These are phyloP conservation scores for Chionis minor DNA, from an alignment of 2,113 vertebrate species.

Conservation along the genomic window DNA sequence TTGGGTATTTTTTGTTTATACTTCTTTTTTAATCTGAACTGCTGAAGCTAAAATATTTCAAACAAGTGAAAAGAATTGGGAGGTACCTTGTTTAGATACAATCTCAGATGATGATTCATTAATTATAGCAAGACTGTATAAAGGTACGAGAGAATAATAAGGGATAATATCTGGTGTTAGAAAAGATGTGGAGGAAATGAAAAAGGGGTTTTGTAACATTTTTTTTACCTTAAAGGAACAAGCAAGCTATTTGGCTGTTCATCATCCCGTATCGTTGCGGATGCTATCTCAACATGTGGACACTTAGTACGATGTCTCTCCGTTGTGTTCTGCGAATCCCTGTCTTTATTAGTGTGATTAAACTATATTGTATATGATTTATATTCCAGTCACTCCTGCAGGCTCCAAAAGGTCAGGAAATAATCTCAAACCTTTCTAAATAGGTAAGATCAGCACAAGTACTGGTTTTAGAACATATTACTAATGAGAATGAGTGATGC, in stretches of 20 bases:
- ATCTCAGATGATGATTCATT: neutral
- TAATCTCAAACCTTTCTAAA: neutral
- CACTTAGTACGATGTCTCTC: accelerated
- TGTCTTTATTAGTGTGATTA: neutral
- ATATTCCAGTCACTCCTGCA: neutral
- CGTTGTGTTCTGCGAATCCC: neutral
- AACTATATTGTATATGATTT: neutral
- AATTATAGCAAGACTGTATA: neutral
- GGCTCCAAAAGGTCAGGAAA: neutral
- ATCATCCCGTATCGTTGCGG: accelerated
- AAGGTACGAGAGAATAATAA: neutral
- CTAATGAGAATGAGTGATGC: neutral
- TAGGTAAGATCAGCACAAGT: neutral
- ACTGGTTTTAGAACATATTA: neutral
- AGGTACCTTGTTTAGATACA: conserved; percentile 1
- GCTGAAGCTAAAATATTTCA: neutral
- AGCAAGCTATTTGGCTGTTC: neutral
- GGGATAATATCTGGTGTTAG: neutral
- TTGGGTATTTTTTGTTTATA: neutral
- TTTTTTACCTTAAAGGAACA: neutral
- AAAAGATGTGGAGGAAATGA: neutral
- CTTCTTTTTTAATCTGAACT: neutral
- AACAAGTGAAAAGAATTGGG: neutral
- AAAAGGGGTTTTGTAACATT: neutral
- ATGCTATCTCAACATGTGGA: neutral